Percentiles rank a stretch among this genome's conserved stretches.
phyloP scores from a whole-genome alignment of 2,113 vertebrate genomes.

The Thryonomys swinderianus region DNA sequence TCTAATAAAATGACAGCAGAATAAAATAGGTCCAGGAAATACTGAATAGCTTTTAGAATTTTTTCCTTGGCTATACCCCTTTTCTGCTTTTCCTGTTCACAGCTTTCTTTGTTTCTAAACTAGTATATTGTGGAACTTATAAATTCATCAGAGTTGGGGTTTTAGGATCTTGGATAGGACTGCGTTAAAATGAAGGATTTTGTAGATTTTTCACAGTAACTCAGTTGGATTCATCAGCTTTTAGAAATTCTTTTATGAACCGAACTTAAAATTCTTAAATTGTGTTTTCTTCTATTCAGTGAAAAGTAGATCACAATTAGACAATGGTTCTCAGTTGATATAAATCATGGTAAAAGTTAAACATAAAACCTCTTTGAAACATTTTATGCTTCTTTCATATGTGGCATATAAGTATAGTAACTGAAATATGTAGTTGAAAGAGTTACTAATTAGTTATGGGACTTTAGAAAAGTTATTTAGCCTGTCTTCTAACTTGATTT shows the following conservation, averaged over 20 bases:
- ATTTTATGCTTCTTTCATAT: constrained; percentile 40
- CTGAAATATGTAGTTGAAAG: constrained; percentile 33
- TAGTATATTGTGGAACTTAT: constrained; percentile 36
- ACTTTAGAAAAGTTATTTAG: constrained; percentile 51
- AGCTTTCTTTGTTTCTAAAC: constrained; percentile 55
- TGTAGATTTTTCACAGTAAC: constrained; percentile 19
- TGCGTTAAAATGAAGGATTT: constrained; percentile 44
- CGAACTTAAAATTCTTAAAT: constrained; percentile 53
- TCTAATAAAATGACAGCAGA: constrained; percentile 63
- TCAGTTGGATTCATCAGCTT: neutral
- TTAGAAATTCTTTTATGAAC: constrained; percentile 43
- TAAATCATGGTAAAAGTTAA: constrained; percentile 55
- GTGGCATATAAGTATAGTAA: constrained; percentile 39
- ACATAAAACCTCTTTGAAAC: constrained; percentile 20
- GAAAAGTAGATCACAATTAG: constrained; percentile 51
- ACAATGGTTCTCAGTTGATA: neutral
- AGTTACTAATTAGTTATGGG: constrained; percentile 55
- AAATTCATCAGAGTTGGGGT: constrained; percentile 1
- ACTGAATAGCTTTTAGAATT: constrained; percentile 45
- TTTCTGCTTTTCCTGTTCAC: constrained; percentile 48
- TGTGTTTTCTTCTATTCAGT: constrained; percentile 52
- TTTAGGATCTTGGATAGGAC: constrained; percentile 28
- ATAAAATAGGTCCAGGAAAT: constrained; percentile 38
- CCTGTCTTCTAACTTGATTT: constrained; percentile 39
- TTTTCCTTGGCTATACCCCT: constrained; percentile 28